These are phyloP conservation scores for Sussaba pulchella DNA, from an alignment of 2,888 invertebrate genomes.

Conservation along the genomic window DNA sequence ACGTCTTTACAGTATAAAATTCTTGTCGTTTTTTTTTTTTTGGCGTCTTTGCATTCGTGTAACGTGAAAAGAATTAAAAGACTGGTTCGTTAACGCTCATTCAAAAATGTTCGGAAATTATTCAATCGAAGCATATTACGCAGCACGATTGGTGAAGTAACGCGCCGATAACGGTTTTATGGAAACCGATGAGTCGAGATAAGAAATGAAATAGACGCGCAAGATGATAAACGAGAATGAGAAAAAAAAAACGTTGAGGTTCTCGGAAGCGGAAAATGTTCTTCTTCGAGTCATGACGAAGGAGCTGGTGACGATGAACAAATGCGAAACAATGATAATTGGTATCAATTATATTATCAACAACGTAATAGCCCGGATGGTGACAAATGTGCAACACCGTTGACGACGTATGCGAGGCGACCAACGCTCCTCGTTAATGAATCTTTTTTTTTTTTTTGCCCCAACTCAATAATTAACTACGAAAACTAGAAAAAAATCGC, in stretches of 20 bases:
- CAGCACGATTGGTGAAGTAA: not conserved
- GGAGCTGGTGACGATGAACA: not conserved
- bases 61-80: no score
- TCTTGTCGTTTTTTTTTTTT: no score
- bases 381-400: not conserved
- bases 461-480: no score
- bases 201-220: not conserved
- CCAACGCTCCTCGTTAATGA: not conserved
- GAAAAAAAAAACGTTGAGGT: no score
- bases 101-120: no score
- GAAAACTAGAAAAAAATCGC: no score
- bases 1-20: not conserved
- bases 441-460: not conserved
- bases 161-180: not conserved
- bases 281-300: not conserved
- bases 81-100: no score
- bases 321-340: constrained; percentile 7
- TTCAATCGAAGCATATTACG: no score
- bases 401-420: not conserved
- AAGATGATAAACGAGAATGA: not conserved
- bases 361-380: constrained; percentile 2
- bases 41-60: no score
- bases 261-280: not conserved
- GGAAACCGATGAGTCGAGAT: not conserved
- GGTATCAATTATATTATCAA: constrained; percentile 6